Conservation (phyloP, 1,140 invertebrate species). For the Hyles vespertilio region DNA sequence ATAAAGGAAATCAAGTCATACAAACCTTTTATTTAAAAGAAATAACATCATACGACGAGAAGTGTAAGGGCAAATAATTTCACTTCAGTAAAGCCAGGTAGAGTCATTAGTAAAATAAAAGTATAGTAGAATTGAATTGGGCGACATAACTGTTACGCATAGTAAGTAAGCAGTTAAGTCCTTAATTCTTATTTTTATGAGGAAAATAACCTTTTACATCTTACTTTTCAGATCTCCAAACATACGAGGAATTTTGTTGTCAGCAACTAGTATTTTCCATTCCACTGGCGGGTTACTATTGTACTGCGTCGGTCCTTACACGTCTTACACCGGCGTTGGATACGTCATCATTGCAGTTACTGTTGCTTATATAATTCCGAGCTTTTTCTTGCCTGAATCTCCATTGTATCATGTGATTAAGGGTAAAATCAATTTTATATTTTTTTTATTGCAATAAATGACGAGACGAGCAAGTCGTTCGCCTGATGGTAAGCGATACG, state of each 20-base stretch:
- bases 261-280: conserved; percentile 30
- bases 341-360: conserved; percentile 28
- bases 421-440: conserved; percentile 19
- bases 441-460: not conserved
- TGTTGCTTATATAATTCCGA: conserved; percentile 17
- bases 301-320: conserved; percentile 33
- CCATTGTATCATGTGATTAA: conserved; percentile 31
- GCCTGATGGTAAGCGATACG: no score
- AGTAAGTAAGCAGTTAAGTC: no score
- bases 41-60: no score
- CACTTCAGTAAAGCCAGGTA: no score
- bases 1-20: no score
- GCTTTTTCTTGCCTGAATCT: conserved; percentile 30
- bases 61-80: no score
- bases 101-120: no score
- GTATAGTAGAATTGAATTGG: no score
- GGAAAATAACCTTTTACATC: no score
- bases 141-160: no score
- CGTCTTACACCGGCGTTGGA: conserved; percentile 20
- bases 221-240: conserved; percentile 25
- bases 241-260: conserved; percentile 37
- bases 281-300: conserved; percentile 35
- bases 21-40: no score
- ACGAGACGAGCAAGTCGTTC: not conserved
- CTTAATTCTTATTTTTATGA: no score